Evolutionary conservation across 2,888 invertebrate genomes (phyloP).

Genomic region (Lepidocyrtinus sp.): DNA sequence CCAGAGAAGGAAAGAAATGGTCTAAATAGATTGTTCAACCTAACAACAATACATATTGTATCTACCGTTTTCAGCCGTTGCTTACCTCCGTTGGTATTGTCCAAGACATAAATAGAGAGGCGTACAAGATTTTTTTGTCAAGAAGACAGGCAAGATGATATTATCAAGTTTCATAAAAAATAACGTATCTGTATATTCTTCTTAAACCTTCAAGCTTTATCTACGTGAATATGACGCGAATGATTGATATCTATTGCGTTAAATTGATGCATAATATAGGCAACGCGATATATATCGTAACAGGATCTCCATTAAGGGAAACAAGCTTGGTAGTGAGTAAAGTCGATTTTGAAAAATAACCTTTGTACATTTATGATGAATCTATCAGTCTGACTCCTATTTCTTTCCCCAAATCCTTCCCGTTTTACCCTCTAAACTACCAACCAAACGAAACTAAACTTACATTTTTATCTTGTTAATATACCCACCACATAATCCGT

Average conservation of each 20-base stretch:
- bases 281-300: conserved; percentile 12
- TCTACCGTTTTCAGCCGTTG: too few relatives aligned
- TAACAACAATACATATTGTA: background rate
- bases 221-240: conserved; percentile 14
- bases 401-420: background rate
- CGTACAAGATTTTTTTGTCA: conserved; percentile 6
- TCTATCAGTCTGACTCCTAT: background rate
- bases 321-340: background rate
- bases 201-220: too few relatives aligned
- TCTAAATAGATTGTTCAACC: background rate
- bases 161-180: conserved; percentile 14
- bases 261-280: conserved; percentile 22
- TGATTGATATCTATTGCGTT: conserved; percentile 8
- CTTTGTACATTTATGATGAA: conserved; percentile 31
- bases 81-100: background rate
- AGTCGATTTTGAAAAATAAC: conserved; percentile 37
- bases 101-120: background rate
- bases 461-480: background rate
- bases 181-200: too few relatives aligned
- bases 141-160: conserved; percentile 29
- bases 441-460: too few relatives aligned
- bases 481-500: background rate
- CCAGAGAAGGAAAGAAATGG: background rate
- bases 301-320: background rate
- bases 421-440: background rate